Evolutionary conservation across 92 coral and sea anemone genomes (phyloP).

Genomic region (Parazoanthus atlanticus): DNA sequence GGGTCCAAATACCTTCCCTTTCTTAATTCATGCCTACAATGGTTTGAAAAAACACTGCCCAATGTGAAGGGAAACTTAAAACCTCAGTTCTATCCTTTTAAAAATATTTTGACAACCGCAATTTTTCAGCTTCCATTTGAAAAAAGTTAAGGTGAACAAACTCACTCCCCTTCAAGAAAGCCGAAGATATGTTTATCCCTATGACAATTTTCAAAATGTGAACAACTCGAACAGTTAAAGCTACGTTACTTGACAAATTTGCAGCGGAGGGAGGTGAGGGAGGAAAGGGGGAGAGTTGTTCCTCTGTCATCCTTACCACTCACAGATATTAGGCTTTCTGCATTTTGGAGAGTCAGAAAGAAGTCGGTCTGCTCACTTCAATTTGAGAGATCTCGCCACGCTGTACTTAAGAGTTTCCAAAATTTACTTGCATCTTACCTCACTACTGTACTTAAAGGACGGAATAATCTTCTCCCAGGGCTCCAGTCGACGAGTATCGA

Average conservation of each 20-base stretch:
- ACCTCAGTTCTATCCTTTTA: no score
- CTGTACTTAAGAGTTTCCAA: neutral
- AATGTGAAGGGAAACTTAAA: no score
- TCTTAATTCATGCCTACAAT: no score
- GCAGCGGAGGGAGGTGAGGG: no score
- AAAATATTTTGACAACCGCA: no score
- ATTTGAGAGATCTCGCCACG: neutral
- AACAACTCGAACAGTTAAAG: no score
- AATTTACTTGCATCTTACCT: conserved; percentile 31
- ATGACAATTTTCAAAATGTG: no score
- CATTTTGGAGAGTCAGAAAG: neutral
- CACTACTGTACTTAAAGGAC: conserved; percentile 72
- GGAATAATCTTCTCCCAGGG: conserved; percentile 99
- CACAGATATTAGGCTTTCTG: neutral
- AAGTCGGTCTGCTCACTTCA: neutral
- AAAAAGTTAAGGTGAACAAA: neutral
- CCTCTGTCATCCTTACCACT: neutral
- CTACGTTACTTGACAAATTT: no score
- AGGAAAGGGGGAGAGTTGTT: no score
- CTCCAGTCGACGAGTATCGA: conserved; percentile 97
- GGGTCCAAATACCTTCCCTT: no score
- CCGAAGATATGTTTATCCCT: neutral
- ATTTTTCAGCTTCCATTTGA: no score
- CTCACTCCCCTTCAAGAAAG: neutral
- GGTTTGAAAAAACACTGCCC: no score